These are phyloP conservation scores for Sphenodon punctatus DNA, from an alignment of 2,797 vertebrate species.

Conservation along the genomic window DNA sequence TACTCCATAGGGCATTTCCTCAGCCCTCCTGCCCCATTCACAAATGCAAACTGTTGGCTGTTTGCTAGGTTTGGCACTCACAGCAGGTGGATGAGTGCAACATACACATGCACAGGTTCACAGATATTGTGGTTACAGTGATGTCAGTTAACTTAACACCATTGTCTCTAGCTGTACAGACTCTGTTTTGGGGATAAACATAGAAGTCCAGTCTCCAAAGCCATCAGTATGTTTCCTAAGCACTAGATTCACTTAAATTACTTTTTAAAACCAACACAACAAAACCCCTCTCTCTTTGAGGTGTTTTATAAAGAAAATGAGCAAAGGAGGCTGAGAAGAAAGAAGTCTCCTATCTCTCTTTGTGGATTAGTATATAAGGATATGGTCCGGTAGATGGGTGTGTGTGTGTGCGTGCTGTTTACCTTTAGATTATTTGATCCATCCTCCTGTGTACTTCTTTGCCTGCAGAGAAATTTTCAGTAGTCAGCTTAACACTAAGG, in stretches of 20 bases:
- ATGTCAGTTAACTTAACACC: too few species aligned
- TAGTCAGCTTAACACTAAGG: not conserved
- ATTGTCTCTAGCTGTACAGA: not conserved
- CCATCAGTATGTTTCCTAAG: not conserved
- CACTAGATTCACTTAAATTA: not conserved
- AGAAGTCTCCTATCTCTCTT: constrained; percentile 8
- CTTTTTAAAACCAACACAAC: too few species aligned
- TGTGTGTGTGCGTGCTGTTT: too few species aligned
- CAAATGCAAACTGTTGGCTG: too few species aligned
- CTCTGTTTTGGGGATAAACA: not conserved
- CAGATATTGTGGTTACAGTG: too few species aligned
- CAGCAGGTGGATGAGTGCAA: too few species aligned
- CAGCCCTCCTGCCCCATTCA: too few species aligned
- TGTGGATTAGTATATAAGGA: not conserved
- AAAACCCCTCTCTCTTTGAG: not conserved
- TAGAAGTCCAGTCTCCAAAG: not conserved
- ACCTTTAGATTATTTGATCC: not conserved
- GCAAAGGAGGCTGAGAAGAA: not conserved
- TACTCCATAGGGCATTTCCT: too few species aligned
- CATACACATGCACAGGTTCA: too few species aligned
- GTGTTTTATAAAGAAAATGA: not conserved
- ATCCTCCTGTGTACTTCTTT: not conserved
- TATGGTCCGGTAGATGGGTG: not conserved
- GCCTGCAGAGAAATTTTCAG: not conserved
- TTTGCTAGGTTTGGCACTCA: too few species aligned